Base-by-base conservation (phyloP, 2,888 invertebrate genomes). In the Rotaria socialis region DNA sequence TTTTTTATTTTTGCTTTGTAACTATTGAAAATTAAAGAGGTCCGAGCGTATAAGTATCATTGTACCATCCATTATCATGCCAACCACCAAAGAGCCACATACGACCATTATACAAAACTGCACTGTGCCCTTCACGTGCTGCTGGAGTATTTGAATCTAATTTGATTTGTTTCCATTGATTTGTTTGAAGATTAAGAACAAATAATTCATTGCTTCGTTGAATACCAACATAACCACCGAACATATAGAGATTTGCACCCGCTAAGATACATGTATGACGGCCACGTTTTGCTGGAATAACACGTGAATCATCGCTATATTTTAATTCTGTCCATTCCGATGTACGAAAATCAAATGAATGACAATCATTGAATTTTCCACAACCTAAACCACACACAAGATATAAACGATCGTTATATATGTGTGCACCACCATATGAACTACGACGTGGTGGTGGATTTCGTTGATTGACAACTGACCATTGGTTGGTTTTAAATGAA, bases 331-430 rank as follows among this genome's bases (percentile, higher is more conserved):
- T 47, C 80, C 80, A 80, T 80, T 80, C 80, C 14, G 16, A 80
- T 47, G 80, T 80, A 24, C 47, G 43, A 47, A 80, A 80, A 80
- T 80, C 80, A 80, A 80, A 80, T 47, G 47, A 80, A 14, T 80
- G 80, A 47, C 80, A 80, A 47, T 80, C 80, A 80, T 80, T 80
- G 35, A 80, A 80, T n/a, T 80, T 80, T 80, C 80, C 80, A 47
- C 80, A 80, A n/a, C 80, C 80, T 80, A 80, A 80, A 11, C 80
- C 80, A 47, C 80, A 80, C 11, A 80, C 80, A 3, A 80, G 14
- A 80, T 80, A 47, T n/a, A 80, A n/a, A 10, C 47, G 43, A 80
- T 80, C 80, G 5, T 80, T 47, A n/a, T 47, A 80, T 8, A 80
- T 47, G 47, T 80, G 80, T 47, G 43, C 80, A 47, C 80, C 80